Evolutionary conservation across 2,113 vertebrate genomes (phyloP), one percentile per base, ranked within the genome.

Genomic region (Nicator chloris): DNA sequence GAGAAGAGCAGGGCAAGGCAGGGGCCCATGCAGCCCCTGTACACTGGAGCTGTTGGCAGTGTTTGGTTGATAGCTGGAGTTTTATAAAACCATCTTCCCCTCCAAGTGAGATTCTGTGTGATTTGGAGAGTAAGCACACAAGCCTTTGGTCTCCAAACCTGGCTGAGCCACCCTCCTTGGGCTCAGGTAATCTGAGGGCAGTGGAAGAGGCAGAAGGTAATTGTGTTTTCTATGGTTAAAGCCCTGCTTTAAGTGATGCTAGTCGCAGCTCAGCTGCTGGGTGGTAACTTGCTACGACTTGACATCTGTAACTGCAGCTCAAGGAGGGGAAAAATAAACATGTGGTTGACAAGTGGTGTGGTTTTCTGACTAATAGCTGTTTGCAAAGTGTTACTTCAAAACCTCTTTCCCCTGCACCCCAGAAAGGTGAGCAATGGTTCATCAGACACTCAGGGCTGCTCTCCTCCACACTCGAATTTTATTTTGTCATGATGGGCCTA

Each of bases 361-460:
- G 57, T 68, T 82, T 93, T 76, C 23, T 75, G 57, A 54, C 42
- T 68, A 47, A n/a, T 39, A 35, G 23, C 11, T 51, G 5, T 78
- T 71, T 45, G 45, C 45, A 35, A 39, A 49, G 13, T 0, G 0
- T 60, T 78, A 78, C 16, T 63, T 73, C 47, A 49, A 49, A 82
- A 51, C 27, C 6, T 82, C 28, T 27, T 79, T 82, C 20, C 35
- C 8, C 28, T 70, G 45, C 7, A 2, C 17, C 15, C 26, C 15
- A 66, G 56, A 45, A 75, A 24, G 60, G 59, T 45, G 47, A 39
- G 51, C 49, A 24, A 1, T 51, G 33, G 45, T 40, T 82, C n/a
- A 39, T 63, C 22, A 28, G 44, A 21, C 42, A 13, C 44, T 75
- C 0, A 5, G 0, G 2, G 37, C 60, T 0, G 1, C 47, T 79